Percentiles rank a stretch among this genome's conserved stretches.
Evolutionary conservation across 2,888 invertebrate species (phyloP).

Genomic region (Thecophora atra): DNA sequence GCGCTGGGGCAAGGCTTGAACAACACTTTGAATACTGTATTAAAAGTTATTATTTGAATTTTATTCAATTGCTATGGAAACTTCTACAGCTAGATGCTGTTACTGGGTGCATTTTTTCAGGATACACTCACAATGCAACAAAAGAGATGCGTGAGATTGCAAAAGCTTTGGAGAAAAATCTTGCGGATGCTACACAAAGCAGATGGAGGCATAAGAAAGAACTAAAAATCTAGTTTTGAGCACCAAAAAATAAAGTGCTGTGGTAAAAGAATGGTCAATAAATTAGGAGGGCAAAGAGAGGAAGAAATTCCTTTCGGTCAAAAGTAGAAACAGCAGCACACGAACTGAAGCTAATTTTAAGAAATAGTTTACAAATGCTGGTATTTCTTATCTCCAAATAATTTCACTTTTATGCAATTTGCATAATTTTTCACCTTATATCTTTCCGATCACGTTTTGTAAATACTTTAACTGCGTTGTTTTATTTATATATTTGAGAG

Average conservation of each 20-base stretch:
- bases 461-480: slow-evolving; percentile 15
- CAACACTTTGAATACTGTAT: too few relatives aligned
- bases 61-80: too few relatives aligned
- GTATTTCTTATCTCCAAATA: slow-evolving; percentile 2
- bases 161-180: neutral
- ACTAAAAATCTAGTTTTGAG: slow-evolving; percentile 25
- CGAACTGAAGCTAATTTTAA: neutral
- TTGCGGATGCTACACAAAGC: neutral
- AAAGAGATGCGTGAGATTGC: neutral
- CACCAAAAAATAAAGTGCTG: slow-evolving; percentile 21
- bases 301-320: slow-evolving; percentile 31
- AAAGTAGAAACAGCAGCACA: neutral
- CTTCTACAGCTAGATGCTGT: too few relatives aligned
- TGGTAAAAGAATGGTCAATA: slow-evolving; percentile 21
- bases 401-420: slow-evolving; percentile 23
- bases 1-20: too few relatives aligned
- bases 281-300: slow-evolving; percentile 26
- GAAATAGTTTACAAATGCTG: neutral
- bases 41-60: too few relatives aligned
- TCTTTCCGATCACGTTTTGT: slow-evolving; percentile 3
- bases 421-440: slow-evolving; percentile 26
- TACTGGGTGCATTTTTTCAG: neutral
- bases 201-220: slow-evolving; percentile 12
- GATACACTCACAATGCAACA: neutral
- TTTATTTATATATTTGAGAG: neutral